Evolutionary conservation across 2,888 invertebrate genomes (phyloP).

Genomic region (Drosophila borealis): DNA sequence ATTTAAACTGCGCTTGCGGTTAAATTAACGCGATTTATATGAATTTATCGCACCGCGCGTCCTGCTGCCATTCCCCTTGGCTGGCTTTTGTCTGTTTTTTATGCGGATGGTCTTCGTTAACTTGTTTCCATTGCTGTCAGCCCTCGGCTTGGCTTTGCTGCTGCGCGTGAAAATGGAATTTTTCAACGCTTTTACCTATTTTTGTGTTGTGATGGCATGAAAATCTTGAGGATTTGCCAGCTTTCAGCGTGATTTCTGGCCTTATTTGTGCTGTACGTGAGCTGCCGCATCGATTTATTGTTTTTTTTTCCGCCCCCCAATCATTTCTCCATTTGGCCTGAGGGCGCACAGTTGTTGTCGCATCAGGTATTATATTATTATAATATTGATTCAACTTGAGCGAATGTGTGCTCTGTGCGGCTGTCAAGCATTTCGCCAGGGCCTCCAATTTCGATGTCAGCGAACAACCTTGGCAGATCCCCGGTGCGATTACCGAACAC

Average conservation of each 20-base stretch:
- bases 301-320: slow-evolving; percentile 11
- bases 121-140: slow-evolving; percentile 50
- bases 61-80: slow-evolving; percentile 1
- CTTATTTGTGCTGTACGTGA: slow-evolving; percentile 44
- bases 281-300: slow-evolving; percentile 51
- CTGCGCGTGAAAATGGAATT: slow-evolving; percentile 51
- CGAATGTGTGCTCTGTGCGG: background rate
- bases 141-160: slow-evolving; percentile 40
- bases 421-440: background rate
- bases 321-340: slow-evolving; percentile 7
- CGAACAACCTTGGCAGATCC: slow-evolving; percentile 21
- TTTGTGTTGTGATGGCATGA: slow-evolving; percentile 18
- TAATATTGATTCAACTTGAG: slow-evolving; percentile 37
- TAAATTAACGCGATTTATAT: slow-evolving; percentile 83
- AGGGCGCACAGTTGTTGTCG: slow-evolving; percentile 9
- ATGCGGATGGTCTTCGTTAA: slow-evolving; percentile 38
- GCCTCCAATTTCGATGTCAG: slow-evolving; percentile 14
- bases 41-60: slow-evolving; percentile 71
- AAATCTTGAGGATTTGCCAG: slow-evolving; percentile 72
- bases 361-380: slow-evolving; percentile 38
- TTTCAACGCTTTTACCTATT: slow-evolving; percentile 33
- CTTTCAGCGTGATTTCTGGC: slow-evolving; percentile 67
- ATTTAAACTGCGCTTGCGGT: slow-evolving; percentile 80
- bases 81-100: slow-evolving; percentile 20
- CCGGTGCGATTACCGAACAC: background rate